Conservation (phyloP, 2,888 invertebrate species). For the Cerastoderma edule region DNA sequence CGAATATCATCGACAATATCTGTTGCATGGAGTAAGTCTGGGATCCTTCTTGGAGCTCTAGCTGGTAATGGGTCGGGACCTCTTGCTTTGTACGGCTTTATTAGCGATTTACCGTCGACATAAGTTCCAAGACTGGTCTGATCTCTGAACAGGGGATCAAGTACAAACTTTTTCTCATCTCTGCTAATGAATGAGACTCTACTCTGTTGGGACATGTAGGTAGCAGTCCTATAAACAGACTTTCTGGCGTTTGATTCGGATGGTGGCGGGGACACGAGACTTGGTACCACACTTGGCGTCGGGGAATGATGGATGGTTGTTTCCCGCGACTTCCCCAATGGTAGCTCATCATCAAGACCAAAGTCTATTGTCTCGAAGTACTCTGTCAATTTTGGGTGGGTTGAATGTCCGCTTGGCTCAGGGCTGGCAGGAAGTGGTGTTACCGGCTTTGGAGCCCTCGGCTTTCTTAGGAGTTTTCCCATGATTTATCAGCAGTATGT, state of each 20-base stretch:
- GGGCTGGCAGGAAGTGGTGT: slow-evolving; percentile 60
- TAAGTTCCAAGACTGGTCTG: slow-evolving; percentile 75
- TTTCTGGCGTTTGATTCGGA: slow-evolving; percentile 70
- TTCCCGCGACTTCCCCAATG: slow-evolving; percentile 41
- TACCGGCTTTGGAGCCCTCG: slow-evolving; percentile 70
- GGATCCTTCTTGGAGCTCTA: slow-evolving; percentile 66
- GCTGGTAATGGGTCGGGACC: slow-evolving; percentile 79
- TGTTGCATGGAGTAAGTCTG: slow-evolving; percentile 68
- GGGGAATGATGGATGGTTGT: slow-evolving; percentile 53
- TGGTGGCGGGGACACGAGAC: slow-evolving; percentile 71
- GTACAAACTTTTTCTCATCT: slow-evolving; percentile 73
- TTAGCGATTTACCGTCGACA: slow-evolving; percentile 76
- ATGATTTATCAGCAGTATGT: background rate
- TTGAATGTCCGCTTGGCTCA: slow-evolving; percentile 47
- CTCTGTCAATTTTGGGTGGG: slow-evolving; percentile 53
- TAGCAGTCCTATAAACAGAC: slow-evolving; percentile 52
- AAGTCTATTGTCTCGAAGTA: slow-evolving; percentile 70
- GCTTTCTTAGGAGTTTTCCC: slow-evolving; percentile 65
- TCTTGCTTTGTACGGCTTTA: slow-evolving; percentile 76
- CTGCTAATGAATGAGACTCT: slow-evolving; percentile 64
- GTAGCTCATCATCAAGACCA: slow-evolving; percentile 58
- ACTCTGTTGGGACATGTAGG: slow-evolving; percentile 62
- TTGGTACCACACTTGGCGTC: slow-evolving; percentile 72
- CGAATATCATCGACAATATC: slow-evolving; percentile 73
- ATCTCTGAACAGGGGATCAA: slow-evolving; percentile 74